A percentile compares a stretch with the other conserved stretches of the same genome.
phyloP scores from a whole-genome alignment of 2,797 vertebrate species.

The Lutjanus campechanus region DNA sequence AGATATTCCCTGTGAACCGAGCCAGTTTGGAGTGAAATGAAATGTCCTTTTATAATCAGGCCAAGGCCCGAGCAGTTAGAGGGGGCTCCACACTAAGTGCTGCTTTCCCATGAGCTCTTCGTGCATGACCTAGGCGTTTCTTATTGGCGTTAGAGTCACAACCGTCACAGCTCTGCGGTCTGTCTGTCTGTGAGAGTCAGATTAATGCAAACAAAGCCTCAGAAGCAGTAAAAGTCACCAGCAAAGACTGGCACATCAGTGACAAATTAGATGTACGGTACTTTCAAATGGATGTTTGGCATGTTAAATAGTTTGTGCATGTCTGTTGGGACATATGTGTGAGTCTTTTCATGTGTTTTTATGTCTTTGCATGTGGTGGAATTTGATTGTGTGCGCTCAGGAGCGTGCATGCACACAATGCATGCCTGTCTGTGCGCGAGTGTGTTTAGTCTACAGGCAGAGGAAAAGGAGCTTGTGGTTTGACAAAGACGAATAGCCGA shows the following conservation, averaged over 20 bases:
- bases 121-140: constrained; percentile 55
- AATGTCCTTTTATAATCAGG: constrained; percentile 50
- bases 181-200: constrained; percentile 50
- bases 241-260: constrained; percentile 34
- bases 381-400: constrained; percentile 44
- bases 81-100: constrained; percentile 20
- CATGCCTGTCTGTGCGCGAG: constrained; percentile 37
- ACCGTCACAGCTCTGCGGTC: constrained; percentile 57
- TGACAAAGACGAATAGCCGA: constrained; percentile 70
- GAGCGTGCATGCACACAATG: constrained; percentile 35
- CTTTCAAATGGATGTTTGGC: constrained; percentile 45
- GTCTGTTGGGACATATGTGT: constrained; percentile 4
- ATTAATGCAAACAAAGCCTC: constrained; percentile 54
- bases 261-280: constrained; percentile 48
- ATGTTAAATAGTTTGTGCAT: constrained; percentile 21
- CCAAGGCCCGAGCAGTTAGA: constrained; percentile 40
- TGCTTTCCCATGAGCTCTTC: constrained; percentile 63
- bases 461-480: constrained; percentile 68
- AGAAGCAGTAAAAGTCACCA: constrained; percentile 57
- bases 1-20: constrained; percentile 58
- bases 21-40: constrained; percentile 43
- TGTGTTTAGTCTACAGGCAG: constrained; percentile 79
- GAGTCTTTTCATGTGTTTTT: constrained; percentile 17
- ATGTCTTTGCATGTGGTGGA: constrained; percentile 21
- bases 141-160: constrained; percentile 55